Base-by-base conservation (phyloP, 2,888 invertebrate species). In the Dinocampus coccinellae region DNA sequence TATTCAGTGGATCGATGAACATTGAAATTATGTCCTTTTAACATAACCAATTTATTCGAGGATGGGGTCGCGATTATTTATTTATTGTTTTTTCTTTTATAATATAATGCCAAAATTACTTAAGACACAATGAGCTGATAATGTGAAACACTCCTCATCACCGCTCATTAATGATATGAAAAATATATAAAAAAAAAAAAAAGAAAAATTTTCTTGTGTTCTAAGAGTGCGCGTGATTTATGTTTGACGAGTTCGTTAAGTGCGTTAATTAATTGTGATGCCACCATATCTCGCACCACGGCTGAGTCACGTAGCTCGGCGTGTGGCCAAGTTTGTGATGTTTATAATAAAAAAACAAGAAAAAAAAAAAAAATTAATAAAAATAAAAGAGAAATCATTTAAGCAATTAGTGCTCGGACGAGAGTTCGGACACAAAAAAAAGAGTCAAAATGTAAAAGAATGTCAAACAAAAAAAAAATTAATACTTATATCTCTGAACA, bases 221-320 rank as follows among this genome's bases (percentile, higher is more conserved):
- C 16, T 47, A 47, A 22, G 47, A 47, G 72, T 70, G 73, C 62
- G 77, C 78, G 80, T 78, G 79, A 16, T 47, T 47, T 74, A 77
- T 76, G 73, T 78, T 74, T 76, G 78, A 80, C 81, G 79, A 80
- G 82, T 82, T 81, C 81, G 80, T 81, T n/a, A 80, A 75, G 73
- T 76, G 84, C 84, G 85, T 86, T 84, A 84, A 87, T 85, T 85
- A 83, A 87, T 86, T 92, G 92, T 93, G 93, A 93, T 93, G 91
- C 92, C 92, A 92, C 91, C 93, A 93, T 93, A 93, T 93, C 93
- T 91, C 90, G 91, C 91, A 91, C 91, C 90, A 84, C 79, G 82
- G 86, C 86, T 84, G 86, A 85, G 86, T 84, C 85, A 84, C 79
- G 83, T 80, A 84, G 83, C 87, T 87, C 87, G 84, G 87, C 84